Evolutionary conservation across 2,888 invertebrate species (phyloP), one percentile per base, ranked within the genome.

Genomic region (Plagiodera versicolora): DNA sequence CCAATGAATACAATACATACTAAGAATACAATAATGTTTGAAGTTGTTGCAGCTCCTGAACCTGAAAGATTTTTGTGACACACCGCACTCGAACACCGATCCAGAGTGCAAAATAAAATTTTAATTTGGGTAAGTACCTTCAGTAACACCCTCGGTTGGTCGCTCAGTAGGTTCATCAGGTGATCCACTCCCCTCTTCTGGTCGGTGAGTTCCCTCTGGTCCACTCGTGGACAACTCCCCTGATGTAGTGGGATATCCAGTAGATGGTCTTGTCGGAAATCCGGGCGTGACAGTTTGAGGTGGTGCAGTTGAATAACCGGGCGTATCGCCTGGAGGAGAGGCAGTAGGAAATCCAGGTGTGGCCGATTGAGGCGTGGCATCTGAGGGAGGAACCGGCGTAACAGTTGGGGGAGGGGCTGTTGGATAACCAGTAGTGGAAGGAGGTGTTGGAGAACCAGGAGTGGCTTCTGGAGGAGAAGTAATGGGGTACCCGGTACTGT

Each of bases 401-500:
- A 35, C 18, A 8, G 30, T 32, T 39, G 49, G 39, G 8, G 56
- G 57, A n/a, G 28, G 30, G 11, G 45, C 58, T 16, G 55, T 55
- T 39, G 56, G 44, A 51, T 47, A 52, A n/a, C n/a, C n/a, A n/a
- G n/a, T n/a, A n/a, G n/a, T n/a, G n/a, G n/a, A n/a, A n/a, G n/a
- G n/a, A n/a, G n/a, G n/a, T n/a, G n/a, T n/a, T n/a, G n/a, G n/a
- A n/a, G n/a, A n/a, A 17, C 57, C 57, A 30, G 70, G 68, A 45
- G 63, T 55, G 17, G 47, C 56, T 49, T 61, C 60, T 46, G 63
- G 58, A 8, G 61, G 55, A 44, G 50, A 35, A 10, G 28, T 44
- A 10, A 55, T 55, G 48, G 54, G 49, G 14, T 35, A 54, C 19
- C 52, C 50, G 17, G 53, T 2, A 4, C 55, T 52, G 16, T 46